Evolutionary conservation across 2,888 invertebrate genomes (phyloP).

Genomic region (Aspidiotus rigidus): DNA sequence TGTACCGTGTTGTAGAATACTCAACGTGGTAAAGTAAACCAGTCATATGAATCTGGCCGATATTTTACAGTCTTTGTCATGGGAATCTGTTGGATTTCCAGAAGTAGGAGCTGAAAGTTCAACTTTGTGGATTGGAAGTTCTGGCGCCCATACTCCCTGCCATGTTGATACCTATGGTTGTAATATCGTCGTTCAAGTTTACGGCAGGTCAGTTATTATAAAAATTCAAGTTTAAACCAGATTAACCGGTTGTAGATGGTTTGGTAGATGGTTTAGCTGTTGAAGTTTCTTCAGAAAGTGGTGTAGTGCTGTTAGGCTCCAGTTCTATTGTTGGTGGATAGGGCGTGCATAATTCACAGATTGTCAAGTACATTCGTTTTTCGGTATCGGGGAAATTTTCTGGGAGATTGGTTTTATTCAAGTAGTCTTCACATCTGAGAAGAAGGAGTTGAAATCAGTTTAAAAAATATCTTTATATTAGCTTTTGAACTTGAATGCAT

Average conservation of each 20-base stretch:
- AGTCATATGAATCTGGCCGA: constrained; percentile 37
- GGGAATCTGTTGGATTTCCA: constrained; percentile 63
- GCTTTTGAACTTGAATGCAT: no score
- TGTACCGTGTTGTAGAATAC: background rate
- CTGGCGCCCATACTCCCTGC: constrained; percentile 82
- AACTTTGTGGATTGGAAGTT: constrained; percentile 80
- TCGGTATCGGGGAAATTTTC: no score
- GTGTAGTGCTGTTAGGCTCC: no score
- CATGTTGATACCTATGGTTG: constrained; percentile 91
- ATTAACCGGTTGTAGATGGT: background rate
- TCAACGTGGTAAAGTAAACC: background rate
- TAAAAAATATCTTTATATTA: no score
- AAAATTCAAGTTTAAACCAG: background rate
- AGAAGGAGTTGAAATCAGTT: no score
- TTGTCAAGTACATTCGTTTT: no score
- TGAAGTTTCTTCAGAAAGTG: no score
- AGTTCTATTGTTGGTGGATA: no score
- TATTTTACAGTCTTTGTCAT: constrained; percentile 48
- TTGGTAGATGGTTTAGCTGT: no score
- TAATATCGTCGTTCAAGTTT: constrained; percentile 81
- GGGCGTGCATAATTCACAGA: no score
- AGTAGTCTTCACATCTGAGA: no score
- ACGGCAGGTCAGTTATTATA: constrained; percentile 58
- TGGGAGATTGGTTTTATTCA: no score
- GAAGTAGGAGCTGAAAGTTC: constrained; percentile 57